phyloP scores from a whole-genome alignment of 2,797 vertebrate genomes.

The Pogoniulus pusillus region DNA sequence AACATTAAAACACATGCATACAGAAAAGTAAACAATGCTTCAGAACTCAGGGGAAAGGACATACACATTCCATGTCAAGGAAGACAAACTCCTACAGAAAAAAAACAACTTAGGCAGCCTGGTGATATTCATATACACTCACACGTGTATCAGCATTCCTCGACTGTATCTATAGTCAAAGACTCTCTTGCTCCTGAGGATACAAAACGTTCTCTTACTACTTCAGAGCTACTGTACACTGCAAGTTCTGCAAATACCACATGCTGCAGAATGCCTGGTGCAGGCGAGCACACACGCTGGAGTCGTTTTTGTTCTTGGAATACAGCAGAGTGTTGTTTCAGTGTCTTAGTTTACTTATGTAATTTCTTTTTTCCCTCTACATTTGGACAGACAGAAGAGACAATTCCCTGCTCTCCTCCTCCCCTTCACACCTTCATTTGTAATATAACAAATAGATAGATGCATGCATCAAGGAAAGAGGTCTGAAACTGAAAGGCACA shows the following conservation, averaged over 20 bases:
- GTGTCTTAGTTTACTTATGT: background rate
- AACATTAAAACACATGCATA: background rate
- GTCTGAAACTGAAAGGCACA: background rate
- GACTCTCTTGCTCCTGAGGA: background rate
- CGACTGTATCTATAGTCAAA: background rate
- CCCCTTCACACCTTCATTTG: background rate
- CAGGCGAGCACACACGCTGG: background rate
- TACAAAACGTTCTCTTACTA: constrained; percentile 3
- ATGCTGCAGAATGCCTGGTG: constrained; percentile 4
- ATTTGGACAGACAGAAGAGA: background rate
- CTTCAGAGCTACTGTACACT: constrained; percentile 14
- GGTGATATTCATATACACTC: background rate
- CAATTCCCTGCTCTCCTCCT: background rate
- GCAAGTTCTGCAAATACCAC: constrained; percentile 45
- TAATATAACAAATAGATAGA: background rate
- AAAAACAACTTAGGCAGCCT: background rate
- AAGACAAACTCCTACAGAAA: background rate
- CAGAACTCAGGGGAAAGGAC: background rate
- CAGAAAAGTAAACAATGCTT: background rate
- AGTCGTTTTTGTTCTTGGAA: constrained; percentile 15
- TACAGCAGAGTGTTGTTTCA: background rate
- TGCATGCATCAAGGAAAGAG: background rate
- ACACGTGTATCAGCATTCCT: background rate
- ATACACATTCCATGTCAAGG: background rate
- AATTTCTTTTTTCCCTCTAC: background rate